Base-by-base conservation (phyloP, 1,140 invertebrate species). In the Oreohelix idahoensis region DNA sequence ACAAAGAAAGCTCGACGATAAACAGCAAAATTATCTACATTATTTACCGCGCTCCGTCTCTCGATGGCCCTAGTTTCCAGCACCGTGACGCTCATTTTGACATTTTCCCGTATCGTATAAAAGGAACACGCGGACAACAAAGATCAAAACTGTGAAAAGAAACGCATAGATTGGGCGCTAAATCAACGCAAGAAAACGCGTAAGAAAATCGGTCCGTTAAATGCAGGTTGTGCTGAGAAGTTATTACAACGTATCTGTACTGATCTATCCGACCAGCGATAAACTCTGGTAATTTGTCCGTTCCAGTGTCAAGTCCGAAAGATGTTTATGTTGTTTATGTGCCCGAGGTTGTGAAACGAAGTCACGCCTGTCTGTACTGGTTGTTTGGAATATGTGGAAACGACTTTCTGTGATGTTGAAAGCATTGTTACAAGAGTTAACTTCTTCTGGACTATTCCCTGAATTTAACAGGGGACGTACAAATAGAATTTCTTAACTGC, bases 11-110 rank as follows among this genome's bases (percentile, higher is more conserved):
- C 26, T n/a, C 53, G 53, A 58, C 26, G 53, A 58, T 58, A 58
- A 58, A 58, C 53, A 58, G 53, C 53, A 58, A n/a, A 58, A 58
- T 58, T 58, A 58, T 58, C 53, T 58, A 58, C 53, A 58, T 58
- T 58, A n/a, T n/a, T 58, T 58, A n/a, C 13, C 53, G 13, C 53
- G 15, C 53, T 58, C n/a, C 15, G 26, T 15, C 53, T 15, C 53
- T 58, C 26, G 53, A 23, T n/a, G n/a, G n/a, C 53, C 26, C 4
- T 4, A n/a, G 13, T 58, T 58, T n/a, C 26, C 13, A 15, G 23
- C 53, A 58, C 53, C 53, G 26, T 58, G 53, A 23, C 53, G 13
- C 53, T 58, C 53, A n/a, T 58, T 23, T n/a, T 58, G 53, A 58
- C 53, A 58, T n/a, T 4, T n/a, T n/a, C 26, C 2, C n/a, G 13